phyloP scores from a whole-genome alignment of 2,113 vertebrate species.

The Conger conger region DNA sequence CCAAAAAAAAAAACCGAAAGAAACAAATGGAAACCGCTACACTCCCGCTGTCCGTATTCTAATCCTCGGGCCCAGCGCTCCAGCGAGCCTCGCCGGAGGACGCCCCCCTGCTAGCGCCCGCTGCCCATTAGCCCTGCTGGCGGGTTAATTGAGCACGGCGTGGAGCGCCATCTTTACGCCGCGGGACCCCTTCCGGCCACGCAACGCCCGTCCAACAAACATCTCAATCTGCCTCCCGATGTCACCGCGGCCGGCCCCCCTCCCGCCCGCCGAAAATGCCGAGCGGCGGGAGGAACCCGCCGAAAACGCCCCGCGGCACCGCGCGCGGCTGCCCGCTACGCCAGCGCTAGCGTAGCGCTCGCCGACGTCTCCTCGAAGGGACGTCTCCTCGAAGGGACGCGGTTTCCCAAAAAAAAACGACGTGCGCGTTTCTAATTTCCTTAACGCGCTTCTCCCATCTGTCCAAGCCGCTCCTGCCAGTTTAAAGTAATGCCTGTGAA shows the following conservation, averaged over 20 bases:
- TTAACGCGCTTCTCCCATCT: neutral
- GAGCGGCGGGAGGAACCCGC: neutral
- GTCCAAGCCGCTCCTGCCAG: neutral
- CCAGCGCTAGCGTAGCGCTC: too few relatives aligned
- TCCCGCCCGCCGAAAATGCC: neutral
- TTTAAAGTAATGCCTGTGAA: neutral
- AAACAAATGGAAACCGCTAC: too few relatives aligned
- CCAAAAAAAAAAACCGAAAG: too few relatives aligned
- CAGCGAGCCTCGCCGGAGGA: constrained; percentile 12
- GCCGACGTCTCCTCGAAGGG: neutral
- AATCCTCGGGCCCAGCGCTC: neutral
- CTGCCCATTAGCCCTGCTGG: constrained; percentile 44
- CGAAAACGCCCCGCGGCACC: neutral
- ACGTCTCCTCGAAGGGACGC: neutral
- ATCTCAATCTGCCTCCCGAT: constrained; percentile 42
- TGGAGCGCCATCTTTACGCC: constrained; percentile 37
- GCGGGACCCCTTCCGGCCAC: constrained; percentile 43
- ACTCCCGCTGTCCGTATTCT: neutral
- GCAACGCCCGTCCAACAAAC: constrained; percentile 43
- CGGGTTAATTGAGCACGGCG: constrained; percentile 45
- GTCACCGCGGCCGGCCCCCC: too few relatives aligned
- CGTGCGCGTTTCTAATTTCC: neutral
- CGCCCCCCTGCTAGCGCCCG: constrained; percentile 28
- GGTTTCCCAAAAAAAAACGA: too few relatives aligned
- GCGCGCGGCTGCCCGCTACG: neutral